Base-by-base conservation (phyloP, 1,140 invertebrate genomes). In the Thaumetopoea pityocampa region DNA sequence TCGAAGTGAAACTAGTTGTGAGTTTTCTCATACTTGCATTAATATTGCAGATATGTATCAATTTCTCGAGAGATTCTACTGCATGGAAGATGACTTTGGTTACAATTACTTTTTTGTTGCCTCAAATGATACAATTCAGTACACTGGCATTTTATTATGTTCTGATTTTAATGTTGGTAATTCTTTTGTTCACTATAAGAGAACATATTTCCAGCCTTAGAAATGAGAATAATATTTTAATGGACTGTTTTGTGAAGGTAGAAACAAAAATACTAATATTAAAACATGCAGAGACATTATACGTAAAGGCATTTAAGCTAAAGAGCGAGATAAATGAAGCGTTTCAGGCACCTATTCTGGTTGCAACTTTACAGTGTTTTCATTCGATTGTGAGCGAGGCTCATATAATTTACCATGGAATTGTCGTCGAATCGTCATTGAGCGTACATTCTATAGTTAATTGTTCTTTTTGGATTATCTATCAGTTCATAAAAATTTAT, bases 401-500 rank as follows among this genome's bases (percentile, higher is more conserved):
- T 2, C 57, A 76, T 29, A 73, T 67, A 8, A 62, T 79, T 20
- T 79, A 73, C 38, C 67, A 77, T 8, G 66, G 66, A 1, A 1
- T 70, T 3, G 23, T 68, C 0, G 23, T 65, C 0, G 37, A 60
- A 5, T 34, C 38, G 9, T 37, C 14, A 2, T 43, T 68, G 0
- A 44, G 49, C 0, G 42, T 47, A n/a, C 66, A 76, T 16, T 55
- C 63, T 15, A 36, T 69, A 2, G n/a, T 69, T 3, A 70, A 71
- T 35, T 68, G 67, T 33, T 63, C 62, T 7, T 24, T 68, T 17
- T 82, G 78, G 78, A 67, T 76, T 3, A 5, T 52, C 6, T 79
- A 67, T 60, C 77, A 81, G 23, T 11, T 77, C n/a, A 18, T 71
- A 1, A 81, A 81, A 63, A 46, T 81, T 8, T 69, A 61, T 42